A percentile compares a stretch with the other conserved stretches of the same genome.
phyloP scores from a whole-genome alignment of 1,140 invertebrate species.

The Solenopsis invicta region DNA sequence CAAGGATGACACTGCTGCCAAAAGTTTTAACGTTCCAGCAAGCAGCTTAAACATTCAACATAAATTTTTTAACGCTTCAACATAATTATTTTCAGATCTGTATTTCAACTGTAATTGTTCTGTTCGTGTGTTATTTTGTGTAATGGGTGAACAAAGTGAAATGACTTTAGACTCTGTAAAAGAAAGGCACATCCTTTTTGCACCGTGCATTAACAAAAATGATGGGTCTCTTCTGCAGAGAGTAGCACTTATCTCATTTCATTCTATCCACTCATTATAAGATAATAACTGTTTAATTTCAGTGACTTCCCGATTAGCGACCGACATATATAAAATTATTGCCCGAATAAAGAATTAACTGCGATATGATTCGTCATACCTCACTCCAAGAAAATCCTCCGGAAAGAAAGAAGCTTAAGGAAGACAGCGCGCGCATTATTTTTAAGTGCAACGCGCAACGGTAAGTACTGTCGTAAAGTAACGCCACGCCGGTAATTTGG shows the following conservation, averaged over 20 bases:
- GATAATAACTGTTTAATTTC: not conserved
- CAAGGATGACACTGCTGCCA: no score
- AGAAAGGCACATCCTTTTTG: not conserved
- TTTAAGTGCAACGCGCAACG: slow-evolving; percentile 26
- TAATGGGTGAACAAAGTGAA: not conserved
- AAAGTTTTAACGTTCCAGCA: no score
- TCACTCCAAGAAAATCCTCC: not conserved
- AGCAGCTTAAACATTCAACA: no score
- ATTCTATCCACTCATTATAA: slow-evolving; percentile 1
- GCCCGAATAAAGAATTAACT: not conserved
- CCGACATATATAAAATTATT: not conserved
- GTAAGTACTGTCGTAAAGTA: slow-evolving; percentile 41
- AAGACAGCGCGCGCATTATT: slow-evolving; percentile 29
- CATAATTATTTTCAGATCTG: no score
- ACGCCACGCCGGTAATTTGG: slow-evolving; percentile 48
- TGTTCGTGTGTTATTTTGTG: not conserved
- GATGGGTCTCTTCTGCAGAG: not conserved
- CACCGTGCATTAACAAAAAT: not conserved
- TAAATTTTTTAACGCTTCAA: no score
- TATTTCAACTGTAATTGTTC: no score
- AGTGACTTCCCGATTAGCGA: not conserved
- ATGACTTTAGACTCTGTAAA: not conserved
- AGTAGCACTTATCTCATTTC: not conserved
- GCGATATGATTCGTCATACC: not conserved
- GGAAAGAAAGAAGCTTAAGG: not conserved